Percentiles rank a stretch among this genome's conserved stretches.
Evolutionary conservation across 2,888 invertebrate species (phyloP).

Genomic region (Arge pagana): DNA sequence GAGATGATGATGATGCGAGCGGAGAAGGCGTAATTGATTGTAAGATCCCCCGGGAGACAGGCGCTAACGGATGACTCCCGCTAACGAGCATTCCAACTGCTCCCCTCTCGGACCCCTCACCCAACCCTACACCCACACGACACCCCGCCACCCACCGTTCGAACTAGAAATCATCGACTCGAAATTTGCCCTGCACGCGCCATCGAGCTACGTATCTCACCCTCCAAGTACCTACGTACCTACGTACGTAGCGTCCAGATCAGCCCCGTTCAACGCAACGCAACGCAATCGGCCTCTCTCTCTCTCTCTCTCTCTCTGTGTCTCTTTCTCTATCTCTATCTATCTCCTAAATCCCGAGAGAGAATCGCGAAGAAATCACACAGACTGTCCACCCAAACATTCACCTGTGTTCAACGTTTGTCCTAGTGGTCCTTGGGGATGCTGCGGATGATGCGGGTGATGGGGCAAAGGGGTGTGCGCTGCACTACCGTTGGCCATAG

Average conservation of each 20-base stretch:
- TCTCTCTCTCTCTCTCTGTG: no score
- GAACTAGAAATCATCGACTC: no score
- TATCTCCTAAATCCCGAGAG: not conserved
- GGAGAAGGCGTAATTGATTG: constrained; percentile 57
- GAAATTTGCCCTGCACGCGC: no score
- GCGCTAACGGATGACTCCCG: constrained; percentile 58
- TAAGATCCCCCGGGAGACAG: constrained; percentile 56
- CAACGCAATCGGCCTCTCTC: no score
- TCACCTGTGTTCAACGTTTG: constrained; percentile 50
- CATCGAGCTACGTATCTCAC: no score
- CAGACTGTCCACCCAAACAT: constrained; percentile 53
- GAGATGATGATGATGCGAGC: constrained; percentile 56
- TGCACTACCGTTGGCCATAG: constrained; percentile 60
- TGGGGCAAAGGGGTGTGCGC: constrained; percentile 58
- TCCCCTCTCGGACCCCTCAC: constrained; percentile 18
- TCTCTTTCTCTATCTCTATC: no score
- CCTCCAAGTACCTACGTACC: no score
- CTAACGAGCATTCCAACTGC: constrained; percentile 58
- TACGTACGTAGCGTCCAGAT: no score
- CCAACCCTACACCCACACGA: not conserved
- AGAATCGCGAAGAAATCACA: constrained; percentile 34
- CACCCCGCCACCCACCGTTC: no score
- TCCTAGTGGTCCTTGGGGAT: constrained; percentile 56
- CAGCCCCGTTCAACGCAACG: no score
- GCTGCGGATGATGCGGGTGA: constrained; percentile 64